phyloP scores from a whole-genome alignment of 2,888 invertebrate species.

The Colletes collaris region DNA sequence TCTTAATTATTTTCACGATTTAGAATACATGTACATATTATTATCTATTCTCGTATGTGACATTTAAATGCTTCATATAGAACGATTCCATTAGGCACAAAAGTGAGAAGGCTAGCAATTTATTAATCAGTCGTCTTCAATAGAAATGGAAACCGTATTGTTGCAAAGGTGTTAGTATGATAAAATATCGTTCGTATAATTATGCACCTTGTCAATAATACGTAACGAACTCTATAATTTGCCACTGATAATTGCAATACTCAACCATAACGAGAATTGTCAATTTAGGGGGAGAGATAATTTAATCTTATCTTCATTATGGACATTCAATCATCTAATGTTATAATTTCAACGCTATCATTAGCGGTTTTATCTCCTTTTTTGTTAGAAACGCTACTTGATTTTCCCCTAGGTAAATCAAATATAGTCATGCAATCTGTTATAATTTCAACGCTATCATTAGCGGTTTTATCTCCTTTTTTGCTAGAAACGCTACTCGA shows the following conservation, averaged over 20 bases:
- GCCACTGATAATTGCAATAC: neutral
- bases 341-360: constrained; percentile 80
- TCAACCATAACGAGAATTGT: neutral
- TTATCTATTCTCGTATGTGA: constrained; percentile 25
- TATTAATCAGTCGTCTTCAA: constrained; percentile 28
- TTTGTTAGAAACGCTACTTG: constrained; percentile 54
- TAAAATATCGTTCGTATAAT: constrained; percentile 5
- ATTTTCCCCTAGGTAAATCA: constrained; percentile 41
- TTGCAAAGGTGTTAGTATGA: neutral
- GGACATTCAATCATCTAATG: constrained; percentile 76
- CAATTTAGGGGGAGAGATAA: neutral
- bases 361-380: constrained; percentile 70
- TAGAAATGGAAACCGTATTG: constrained; percentile 23
- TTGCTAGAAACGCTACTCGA: constrained; percentile 55
- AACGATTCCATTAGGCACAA: constrained; percentile 40
- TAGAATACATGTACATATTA: constrained; percentile 40
- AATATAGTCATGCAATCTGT: constrained; percentile 75
- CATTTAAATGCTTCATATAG: constrained; percentile 20
- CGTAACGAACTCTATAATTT: neutral
- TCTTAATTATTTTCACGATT: constrained; percentile 24
- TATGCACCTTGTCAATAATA: constrained; percentile 12
- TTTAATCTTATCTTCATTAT: neutral
- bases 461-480: constrained; percentile 69
- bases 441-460: constrained; percentile 79
- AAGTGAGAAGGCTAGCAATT: constrained; percentile 50